Base-by-base conservation (phyloP, 2,113 vertebrate species). In the Ammodytes marinus region DNA sequence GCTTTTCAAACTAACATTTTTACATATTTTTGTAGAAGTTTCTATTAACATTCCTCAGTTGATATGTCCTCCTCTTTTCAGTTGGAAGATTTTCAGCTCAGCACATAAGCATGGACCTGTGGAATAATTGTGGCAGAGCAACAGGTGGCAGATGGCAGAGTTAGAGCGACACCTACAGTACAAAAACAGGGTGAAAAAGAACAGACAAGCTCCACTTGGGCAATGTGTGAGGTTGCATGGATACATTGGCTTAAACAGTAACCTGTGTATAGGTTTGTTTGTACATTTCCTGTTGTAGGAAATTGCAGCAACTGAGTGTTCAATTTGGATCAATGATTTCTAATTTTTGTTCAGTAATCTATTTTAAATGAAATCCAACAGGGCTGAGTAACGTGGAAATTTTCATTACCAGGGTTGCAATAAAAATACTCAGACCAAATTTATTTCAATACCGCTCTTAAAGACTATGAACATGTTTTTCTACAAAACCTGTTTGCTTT, bases 131-230 rank as follows among this genome's bases (percentile, higher is more conserved):
- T 11, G 65, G 66, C 81, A 40, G 72, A 87, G 87, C 93, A 93
- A 94, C 92, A 93, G 88, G 93, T 93, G 91, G 66, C 71, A 10
- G 77, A 57, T 3, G 9, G 66, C 84, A 89, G 92, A 86, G 91
- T 88, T 85, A 89, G 84, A 94, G 90, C 73, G 92, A 89, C 93
- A 88, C 85, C 93, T 94, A 91, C 72, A 91, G 93, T 79, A 14
- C 66, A 27, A 27, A 27, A 27, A 17, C 4, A 46, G 50, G 15
- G 64, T 2, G 77, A 2, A 79, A 86, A 10, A 35, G 13, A 43
- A 37, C 50, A 40, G 2, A 3, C 42, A 11, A 27, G 27, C 27
- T 27, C 27, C 27, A 27, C 27, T 27, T 27, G 27, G 27, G 27
- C 27, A 27, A 27, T 27, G 27, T 5, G 52, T 0, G 2, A 39